These are phyloP conservation scores for Eudyptes chrysolophus DNA, from an alignment of 2,113 vertebrate genomes.

Conservation along the genomic window DNA sequence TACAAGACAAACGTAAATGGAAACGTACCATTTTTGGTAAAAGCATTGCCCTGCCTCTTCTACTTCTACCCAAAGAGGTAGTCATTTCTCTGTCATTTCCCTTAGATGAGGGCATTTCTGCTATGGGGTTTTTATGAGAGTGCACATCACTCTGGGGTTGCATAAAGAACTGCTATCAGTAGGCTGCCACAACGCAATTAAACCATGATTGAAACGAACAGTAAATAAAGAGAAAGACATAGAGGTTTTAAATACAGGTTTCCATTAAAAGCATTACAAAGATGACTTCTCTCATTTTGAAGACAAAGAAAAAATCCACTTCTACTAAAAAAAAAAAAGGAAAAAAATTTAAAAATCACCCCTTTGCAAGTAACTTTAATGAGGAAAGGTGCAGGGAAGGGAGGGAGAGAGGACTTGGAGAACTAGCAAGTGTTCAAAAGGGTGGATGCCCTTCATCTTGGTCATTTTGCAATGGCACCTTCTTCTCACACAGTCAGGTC, in stretches of 20 bases:
- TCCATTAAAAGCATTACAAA: conserved; percentile 65
- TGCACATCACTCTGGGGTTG: neutral
- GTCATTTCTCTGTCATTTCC: neutral
- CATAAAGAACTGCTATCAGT: neutral
- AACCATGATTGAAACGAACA: neutral
- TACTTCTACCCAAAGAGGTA: neutral
- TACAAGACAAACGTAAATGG: neutral
- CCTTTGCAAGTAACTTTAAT: conserved; percentile 37
- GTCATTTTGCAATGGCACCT: conserved; percentile 7
- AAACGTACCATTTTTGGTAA: neutral
- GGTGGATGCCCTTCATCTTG: neutral
- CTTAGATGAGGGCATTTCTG: neutral
- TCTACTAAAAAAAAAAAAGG: neutral
- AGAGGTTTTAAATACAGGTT: conserved; percentile 56
- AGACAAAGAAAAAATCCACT: conserved; percentile 45
- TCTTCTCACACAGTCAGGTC: conserved; percentile 26
- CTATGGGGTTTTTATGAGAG: neutral
- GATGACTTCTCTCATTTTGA: conserved; percentile 57
- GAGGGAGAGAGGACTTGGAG: neutral
- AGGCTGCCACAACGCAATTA: neutral
- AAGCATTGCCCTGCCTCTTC: neutral
- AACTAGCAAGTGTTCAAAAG: conserved; percentile 10
- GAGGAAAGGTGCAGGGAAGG: conserved; percentile 13
- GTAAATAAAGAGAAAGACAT: conserved; percentile 60
- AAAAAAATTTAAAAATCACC: neutral